These are phyloP conservation scores for Calephelis virginiensis DNA, from an alignment of 1,140 invertebrate genomes.

Conservation along the genomic window DNA sequence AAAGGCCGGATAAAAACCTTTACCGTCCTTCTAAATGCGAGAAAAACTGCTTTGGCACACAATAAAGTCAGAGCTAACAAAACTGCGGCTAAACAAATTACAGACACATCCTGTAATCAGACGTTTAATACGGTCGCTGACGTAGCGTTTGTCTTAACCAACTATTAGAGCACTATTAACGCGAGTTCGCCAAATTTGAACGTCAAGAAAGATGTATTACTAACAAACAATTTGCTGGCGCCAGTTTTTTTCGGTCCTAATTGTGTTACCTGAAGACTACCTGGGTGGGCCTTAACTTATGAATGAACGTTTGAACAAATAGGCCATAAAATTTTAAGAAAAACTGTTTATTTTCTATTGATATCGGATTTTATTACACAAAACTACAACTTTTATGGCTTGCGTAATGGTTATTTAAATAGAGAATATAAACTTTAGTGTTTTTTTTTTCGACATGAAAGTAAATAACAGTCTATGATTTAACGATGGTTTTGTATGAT, in stretches of 20 bases:
- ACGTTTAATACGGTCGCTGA: conserved; percentile 23
- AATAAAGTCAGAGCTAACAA: neutral
- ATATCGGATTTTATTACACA: conserved; percentile 1
- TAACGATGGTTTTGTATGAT: no score
- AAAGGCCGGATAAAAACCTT: no score
- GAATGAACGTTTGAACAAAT: conserved; percentile 23
- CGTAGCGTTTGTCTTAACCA: conserved; percentile 32
- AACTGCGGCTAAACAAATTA: conserved; percentile 25
- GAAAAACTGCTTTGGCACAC: neutral
- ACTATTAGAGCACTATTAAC: conserved; percentile 40
- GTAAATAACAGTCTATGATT: neutral
- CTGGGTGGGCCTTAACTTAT: conserved; percentile 24
- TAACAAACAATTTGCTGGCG: conserved; percentile 41
- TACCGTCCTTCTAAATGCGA: no score
- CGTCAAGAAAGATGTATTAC: conserved; percentile 31
- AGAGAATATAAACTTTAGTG: neutral
- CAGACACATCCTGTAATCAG: conserved; percentile 19
- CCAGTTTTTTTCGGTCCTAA: conserved; percentile 25
- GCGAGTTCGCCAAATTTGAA: conserved; percentile 43
- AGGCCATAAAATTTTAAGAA: neutral
- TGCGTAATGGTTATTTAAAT: neutral
- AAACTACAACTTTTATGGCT: neutral
- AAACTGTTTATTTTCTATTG: conserved; percentile 4
- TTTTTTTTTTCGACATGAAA: neutral
- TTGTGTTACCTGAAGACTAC: conserved; percentile 21